phyloP scores from a whole-genome alignment of 2,113 vertebrate genomes.

The Cyanoderma ruficeps region DNA sequence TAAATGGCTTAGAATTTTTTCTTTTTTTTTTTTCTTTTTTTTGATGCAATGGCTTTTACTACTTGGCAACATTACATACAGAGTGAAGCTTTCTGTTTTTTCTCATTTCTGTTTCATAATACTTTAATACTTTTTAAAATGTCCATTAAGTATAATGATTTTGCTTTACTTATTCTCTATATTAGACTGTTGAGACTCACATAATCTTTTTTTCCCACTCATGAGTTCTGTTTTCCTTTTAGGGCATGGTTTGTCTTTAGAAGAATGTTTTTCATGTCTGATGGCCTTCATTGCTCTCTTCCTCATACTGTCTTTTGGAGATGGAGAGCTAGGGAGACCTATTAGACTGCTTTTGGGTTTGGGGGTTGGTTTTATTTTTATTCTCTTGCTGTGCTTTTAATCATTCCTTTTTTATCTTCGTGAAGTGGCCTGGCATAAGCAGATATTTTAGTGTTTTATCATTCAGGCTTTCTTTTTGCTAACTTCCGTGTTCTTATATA shows the following conservation, averaged over 20 bases:
- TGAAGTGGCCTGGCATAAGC: background rate
- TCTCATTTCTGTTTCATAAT: slow-evolving; percentile 7
- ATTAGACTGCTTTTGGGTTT: background rate
- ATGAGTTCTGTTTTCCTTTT: background rate
- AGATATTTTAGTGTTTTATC: background rate
- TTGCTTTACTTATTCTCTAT: background rate
- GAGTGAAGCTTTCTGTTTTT: background rate
- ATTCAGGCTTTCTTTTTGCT: background rate
- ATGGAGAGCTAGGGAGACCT: background rate
- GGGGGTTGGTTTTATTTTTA: background rate
- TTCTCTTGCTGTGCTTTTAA: background rate
- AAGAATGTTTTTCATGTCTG: background rate
- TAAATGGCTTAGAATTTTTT: background rate
- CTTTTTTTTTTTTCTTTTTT: background rate
- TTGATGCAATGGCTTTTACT: background rate
- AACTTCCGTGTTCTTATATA: background rate
- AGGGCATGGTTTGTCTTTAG: background rate
- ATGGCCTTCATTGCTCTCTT: background rate
- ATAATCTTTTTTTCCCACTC: background rate
- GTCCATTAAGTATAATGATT: background rate
- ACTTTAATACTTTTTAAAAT: background rate
- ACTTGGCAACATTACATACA: background rate
- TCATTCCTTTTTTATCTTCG: background rate
- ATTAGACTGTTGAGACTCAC: background rate
- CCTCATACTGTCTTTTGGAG: background rate